Conservation (phyloP, 2,888 invertebrate genomes). For the Piscicola geometra region DNA sequence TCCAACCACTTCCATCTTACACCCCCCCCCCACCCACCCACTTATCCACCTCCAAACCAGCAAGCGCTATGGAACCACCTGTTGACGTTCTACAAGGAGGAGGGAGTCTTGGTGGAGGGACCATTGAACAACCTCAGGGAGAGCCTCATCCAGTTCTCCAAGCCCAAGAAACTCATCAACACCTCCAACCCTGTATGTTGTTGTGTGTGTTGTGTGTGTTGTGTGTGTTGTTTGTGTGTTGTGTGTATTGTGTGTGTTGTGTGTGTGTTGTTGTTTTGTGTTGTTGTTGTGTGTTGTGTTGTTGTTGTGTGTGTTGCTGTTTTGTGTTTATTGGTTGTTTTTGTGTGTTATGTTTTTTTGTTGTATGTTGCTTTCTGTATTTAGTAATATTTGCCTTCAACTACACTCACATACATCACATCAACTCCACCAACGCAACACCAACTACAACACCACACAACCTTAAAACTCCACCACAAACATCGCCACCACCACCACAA, state of each 20-base stretch:
- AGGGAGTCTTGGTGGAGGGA: slow-evolving; percentile 92
- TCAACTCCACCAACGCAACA: neutral
- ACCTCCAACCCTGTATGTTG: slow-evolving; percentile 72
- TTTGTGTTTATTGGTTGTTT: neutral
- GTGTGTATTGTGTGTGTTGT: too few species aligned
- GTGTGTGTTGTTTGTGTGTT: too few species aligned
- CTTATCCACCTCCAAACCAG: slow-evolving; percentile 46
- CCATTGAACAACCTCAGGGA: slow-evolving; percentile 94
- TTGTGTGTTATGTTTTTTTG: neutral
- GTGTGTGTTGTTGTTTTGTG: neutral
- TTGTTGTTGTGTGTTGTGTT: neutral
- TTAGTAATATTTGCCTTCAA: neutral
- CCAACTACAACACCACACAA: neutral
- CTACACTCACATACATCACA: neutral
- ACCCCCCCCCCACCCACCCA: slow-evolving; percentile 65
- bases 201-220: too few species aligned
- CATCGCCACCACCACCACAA: neutral
- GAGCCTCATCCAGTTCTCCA: slow-evolving; percentile 90
- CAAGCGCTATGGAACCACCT: slow-evolving; percentile 98
- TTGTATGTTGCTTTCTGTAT: neutral
- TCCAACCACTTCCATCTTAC: neutral
- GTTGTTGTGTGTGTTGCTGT: too few species aligned
- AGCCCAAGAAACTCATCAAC: slow-evolving; percentile 91
- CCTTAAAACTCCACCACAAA: too few species aligned
- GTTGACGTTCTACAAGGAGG: slow-evolving; percentile 92